These are phyloP conservation scores for Drosophila vallismaia DNA, from an alignment of 2,888 invertebrate species.

Conservation along the genomic window DNA sequence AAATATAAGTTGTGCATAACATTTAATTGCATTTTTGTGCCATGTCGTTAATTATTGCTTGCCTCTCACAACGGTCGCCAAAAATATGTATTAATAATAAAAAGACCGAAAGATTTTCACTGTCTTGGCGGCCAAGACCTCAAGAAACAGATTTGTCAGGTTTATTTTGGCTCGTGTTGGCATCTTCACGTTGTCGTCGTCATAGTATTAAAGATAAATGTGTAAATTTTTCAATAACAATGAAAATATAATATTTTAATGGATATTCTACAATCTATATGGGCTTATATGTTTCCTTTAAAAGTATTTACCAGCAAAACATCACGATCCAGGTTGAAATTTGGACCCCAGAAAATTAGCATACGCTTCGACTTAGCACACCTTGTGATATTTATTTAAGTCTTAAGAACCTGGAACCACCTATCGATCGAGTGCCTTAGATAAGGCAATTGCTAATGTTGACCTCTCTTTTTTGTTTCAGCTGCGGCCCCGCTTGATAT, in stretches of 20 bases:
- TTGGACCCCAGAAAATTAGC: constrained; percentile 1
- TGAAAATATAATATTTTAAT: not conserved
- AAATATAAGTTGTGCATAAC: constrained; percentile 11
- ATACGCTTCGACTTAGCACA: constrained; percentile 15
- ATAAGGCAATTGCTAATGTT: constrained; percentile 14
- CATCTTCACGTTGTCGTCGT: not conserved
- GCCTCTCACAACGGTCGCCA: constrained; percentile 29
- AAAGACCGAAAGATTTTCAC: constrained; percentile 12
- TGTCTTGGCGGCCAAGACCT: constrained; percentile 21
- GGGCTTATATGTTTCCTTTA: too few relatives aligned
- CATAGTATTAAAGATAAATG: not conserved
- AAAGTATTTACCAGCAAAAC: too few relatives aligned
- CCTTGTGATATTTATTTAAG: constrained; percentile 32
- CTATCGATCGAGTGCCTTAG: constrained; percentile 35
- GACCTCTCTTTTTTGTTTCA: constrained; percentile 43
- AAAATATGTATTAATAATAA: constrained; percentile 10
- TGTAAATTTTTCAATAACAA: constrained; percentile 1
- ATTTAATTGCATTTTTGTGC: constrained; percentile 24
- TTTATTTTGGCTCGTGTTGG: constrained; percentile 30
- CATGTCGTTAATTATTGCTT: constrained; percentile 36
- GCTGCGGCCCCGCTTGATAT: constrained; percentile 7
- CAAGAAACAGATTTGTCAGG: constrained; percentile 28
- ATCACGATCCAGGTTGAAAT: not conserved
- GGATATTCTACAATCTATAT: not conserved
- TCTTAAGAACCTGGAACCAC: constrained; percentile 6